Percentiles rank a stretch among this genome's conserved stretches.
Conservation (phyloP, 2,113 vertebrate genomes). For the Microtus montanus region DNA sequence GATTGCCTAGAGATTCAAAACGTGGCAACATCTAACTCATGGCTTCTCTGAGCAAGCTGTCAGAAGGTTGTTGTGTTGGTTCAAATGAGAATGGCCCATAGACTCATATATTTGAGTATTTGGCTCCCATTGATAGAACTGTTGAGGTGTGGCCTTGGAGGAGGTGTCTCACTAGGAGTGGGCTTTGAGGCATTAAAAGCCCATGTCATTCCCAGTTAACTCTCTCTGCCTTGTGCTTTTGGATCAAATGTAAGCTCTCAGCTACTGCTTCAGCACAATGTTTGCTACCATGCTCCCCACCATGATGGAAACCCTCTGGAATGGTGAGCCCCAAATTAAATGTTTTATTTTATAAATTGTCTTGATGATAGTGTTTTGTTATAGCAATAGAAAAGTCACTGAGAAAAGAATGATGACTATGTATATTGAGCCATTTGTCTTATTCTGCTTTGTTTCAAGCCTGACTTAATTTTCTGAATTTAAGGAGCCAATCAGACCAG, state of each 20-base stretch:
- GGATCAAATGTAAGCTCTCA: background rate
- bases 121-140: background rate
- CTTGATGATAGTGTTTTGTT: background rate
- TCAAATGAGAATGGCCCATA: background rate
- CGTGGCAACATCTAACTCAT: background rate
- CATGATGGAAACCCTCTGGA: background rate
- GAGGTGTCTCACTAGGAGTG: background rate
- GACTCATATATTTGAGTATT: background rate
- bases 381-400: background rate
- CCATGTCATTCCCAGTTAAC: background rate
- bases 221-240: background rate
- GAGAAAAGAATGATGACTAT: background rate
- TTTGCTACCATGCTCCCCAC: background rate
- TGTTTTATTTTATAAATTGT: background rate
- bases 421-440: conserved; percentile 18
- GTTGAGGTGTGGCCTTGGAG: background rate
- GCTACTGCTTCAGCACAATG: background rate
- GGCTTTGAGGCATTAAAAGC: background rate
- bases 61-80: background rate
- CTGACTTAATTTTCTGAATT: background rate
- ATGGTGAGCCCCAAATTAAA: background rate
- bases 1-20: background rate
- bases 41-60: background rate
- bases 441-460: conserved; percentile 26
- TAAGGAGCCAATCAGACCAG: conserved; percentile 51